Base-by-base conservation (phyloP, 2,113 vertebrate genomes). In the Onychostoma macrolepis region DNA sequence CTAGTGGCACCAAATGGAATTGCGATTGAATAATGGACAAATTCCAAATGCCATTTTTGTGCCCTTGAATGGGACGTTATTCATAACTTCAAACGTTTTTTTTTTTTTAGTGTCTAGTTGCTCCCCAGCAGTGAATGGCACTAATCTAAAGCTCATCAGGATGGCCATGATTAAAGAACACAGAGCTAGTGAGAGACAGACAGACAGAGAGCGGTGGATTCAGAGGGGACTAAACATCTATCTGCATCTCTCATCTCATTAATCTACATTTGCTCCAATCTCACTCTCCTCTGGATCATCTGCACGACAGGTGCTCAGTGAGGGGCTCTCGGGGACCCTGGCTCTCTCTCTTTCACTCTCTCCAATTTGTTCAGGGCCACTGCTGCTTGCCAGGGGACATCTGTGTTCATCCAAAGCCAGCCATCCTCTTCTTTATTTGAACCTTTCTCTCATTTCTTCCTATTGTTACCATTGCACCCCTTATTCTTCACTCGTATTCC, bases 271-370 rank as follows among this genome's bases (percentile, higher is more conserved):
- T 58, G 76, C 87, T 89, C 77, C 81, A 75, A 79, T 86, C 87
- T 77, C 82, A 79, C 80, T 21, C 81, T 79, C n/a, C 65, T 80
- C 41, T 83, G 80, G 72, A 76, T 91, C 83, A 88, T 58, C 89
- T 88, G 88, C 74, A 75, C 41, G 90, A 87, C 89, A 91, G 92
- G 91, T 92, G 91, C 87, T 84, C 4, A 85, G 85, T 89, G 36
- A 82, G 85, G 36, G 77, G 65, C 85, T 81, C 36, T n/a, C 6
- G 24, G 56, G 53, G 69, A 75, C 79, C 50, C 56, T 72, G 26
- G n/a, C 10, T 58, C 86, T 80, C 26, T 69, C 71, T 48, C 36
- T 41, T 50, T 56, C 45, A 19, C 28, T n/a, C 30, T 45, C 78
- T 21, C 21, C 12, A 67, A 65, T 85, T 56, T 80, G 63, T 53